Evolutionary conservation across 1,140 invertebrate genomes (phyloP).

Genomic region (Drosophila carrolli): DNA sequence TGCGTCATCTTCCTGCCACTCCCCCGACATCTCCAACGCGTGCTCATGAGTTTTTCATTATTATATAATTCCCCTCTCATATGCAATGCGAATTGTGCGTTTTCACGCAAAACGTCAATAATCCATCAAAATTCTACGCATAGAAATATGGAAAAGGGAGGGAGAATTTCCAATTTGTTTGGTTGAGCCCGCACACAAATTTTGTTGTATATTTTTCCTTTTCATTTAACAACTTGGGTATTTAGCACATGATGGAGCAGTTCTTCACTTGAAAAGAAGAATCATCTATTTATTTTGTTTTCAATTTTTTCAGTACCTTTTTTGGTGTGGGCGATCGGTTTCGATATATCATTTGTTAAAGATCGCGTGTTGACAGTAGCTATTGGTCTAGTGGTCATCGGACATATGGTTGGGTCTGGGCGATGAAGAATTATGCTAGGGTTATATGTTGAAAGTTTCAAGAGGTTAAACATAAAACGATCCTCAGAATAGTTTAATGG

Average conservation of each 20-base stretch:
- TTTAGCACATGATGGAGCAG: conserved; percentile 78
- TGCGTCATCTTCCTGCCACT: conserved; percentile 58
- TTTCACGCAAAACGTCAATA: conserved; percentile 70
- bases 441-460: not conserved
- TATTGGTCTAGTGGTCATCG: conserved; percentile 16
- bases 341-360: conserved; percentile 50
- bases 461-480: not conserved
- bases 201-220: conserved; percentile 27
- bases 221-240: conserved; percentile 45
- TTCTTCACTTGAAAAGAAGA: conserved; percentile 37
- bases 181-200: conserved; percentile 66
- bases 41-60: conserved; percentile 71
- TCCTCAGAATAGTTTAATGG: too few relatives aligned
- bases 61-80: conserved; percentile 59
- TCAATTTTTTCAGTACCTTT: conserved; percentile 8
- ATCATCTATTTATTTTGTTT: conserved; percentile 6
- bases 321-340: conserved; percentile 9
- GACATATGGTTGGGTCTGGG: conserved; percentile 31
- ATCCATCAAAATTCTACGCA: conserved; percentile 56
- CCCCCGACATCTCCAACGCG: conserved; percentile 22
- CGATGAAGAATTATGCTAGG: not conserved
- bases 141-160: conserved; percentile 4
- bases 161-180: conserved; percentile 55
- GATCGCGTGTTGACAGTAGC: conserved; percentile 51
- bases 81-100: conserved; percentile 64